Base-by-base conservation (phyloP, 2,113 vertebrate species). In the Chelonoidis abingdonii region DNA sequence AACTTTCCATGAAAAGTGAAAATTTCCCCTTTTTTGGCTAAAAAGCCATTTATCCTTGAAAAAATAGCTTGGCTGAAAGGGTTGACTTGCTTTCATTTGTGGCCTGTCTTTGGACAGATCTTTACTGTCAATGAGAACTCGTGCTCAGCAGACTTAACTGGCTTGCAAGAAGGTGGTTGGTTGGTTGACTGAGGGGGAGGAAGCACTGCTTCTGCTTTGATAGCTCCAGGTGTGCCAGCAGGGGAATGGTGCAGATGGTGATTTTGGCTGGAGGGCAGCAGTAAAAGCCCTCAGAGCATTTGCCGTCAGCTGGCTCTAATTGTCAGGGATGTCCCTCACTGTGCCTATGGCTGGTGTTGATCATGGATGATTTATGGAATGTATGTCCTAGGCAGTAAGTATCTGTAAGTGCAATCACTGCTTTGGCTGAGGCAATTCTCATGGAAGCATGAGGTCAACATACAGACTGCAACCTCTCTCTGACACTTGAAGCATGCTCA, bases 111-210 rank as follows among this genome's bases (percentile, higher is more conserved):
- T 35, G 85, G 93, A 84, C 72, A 57, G 83, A 47, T 83, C 78
- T 86, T 84, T 89, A 84, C 85, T 3, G 1, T 72, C 78, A 81
- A 57, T 85, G 52, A 92, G 79, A 89, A 95, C 76, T 80, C 49
- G 84, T 83, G 89, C 78, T 90, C 89, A 85, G 87, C 83, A 89
- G 89, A 86, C 90, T 95, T 87, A 84, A 93, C 92, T 89, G 93
- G 93, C 84, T 75, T 94, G 89, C 59, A 72, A 91, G 81, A 81
- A 93, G 80, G 38, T 89, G 92, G 89, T 96, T 79, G 0, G 31
- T 86, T 88, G 89, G 87, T 84, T 90, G 53, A 59, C 83, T 80
- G 93, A 96, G 53, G 92, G 79, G 53, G 86, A 91, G 89, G 88
- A 94, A 90, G 50, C 0, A 10, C 94, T 88, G 47, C 56, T 93